phyloP scores from a whole-genome alignment of 2,113 vertebrate genomes.

The Pongo abelii region DNA sequence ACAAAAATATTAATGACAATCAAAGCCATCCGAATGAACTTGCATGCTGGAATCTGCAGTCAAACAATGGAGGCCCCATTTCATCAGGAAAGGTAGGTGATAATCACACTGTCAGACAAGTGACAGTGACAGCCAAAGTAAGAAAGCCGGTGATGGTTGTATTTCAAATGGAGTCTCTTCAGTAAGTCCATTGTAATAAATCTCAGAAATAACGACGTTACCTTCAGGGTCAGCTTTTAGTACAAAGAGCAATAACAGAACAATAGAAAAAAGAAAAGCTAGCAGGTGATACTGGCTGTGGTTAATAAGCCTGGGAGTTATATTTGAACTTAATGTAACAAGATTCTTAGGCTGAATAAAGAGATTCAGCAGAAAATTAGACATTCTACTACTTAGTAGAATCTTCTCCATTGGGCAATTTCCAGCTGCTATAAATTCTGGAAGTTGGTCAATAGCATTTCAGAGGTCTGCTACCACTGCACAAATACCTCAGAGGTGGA shows the following conservation, averaged over 20 bases:
- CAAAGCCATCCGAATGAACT: neutral
- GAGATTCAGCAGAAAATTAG: neutral
- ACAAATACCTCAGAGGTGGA: constrained; percentile 73
- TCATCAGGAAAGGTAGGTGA: neutral
- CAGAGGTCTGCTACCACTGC: constrained; percentile 45
- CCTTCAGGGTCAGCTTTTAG: neutral
- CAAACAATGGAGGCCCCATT: neutral
- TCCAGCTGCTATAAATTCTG: neutral
- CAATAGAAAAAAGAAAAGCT: neutral
- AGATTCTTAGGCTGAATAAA: neutral
- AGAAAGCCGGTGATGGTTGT: neutral
- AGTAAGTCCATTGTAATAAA: neutral
- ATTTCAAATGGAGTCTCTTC: neutral
- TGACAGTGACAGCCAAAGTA: neutral
- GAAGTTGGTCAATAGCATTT: constrained; percentile 21
- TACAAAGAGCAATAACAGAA: neutral
- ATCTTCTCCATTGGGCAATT: neutral
- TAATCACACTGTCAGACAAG: accelerated
- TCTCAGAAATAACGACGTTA: neutral
- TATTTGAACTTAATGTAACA: neutral
- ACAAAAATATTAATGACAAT: neutral
- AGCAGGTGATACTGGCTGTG: neutral
- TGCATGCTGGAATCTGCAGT: neutral
- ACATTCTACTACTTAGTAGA: neutral
- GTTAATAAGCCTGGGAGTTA: neutral